Conservation (phyloP, 2,113 vertebrate species). For the Corapipo altera region DNA sequence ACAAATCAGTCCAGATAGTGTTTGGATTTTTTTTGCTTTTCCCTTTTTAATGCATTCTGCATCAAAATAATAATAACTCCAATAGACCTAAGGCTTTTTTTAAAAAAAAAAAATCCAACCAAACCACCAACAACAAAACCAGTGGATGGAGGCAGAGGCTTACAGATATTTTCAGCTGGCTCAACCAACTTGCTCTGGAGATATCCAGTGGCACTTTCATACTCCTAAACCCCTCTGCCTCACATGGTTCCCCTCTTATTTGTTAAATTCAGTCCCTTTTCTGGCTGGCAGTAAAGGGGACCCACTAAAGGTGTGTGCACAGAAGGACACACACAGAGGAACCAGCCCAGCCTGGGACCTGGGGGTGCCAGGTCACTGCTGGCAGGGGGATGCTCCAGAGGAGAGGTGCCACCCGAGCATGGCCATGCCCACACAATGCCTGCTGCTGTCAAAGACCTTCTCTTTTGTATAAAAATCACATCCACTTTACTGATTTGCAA, state of each 20-base stretch:
- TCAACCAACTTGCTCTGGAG: background rate
- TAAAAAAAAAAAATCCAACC: background rate
- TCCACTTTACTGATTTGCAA: slow-evolving; percentile 41
- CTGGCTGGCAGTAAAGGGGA: background rate
- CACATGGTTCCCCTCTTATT: background rate
- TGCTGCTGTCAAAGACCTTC: background rate
- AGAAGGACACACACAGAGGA: fast-evolving
- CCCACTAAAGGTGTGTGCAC: background rate
- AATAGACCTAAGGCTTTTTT: background rate
- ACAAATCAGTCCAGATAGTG: slow-evolving; percentile 33
- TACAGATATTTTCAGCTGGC: background rate
- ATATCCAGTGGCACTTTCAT: background rate
- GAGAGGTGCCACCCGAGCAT: background rate
- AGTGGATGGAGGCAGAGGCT: background rate
- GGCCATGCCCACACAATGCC: background rate
- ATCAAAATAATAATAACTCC: slow-evolving; percentile 26
- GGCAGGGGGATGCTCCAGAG: background rate
- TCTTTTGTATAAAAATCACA: slow-evolving; percentile 47
- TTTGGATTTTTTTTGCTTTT: background rate
- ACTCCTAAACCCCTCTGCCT: background rate
- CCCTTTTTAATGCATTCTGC: background rate
- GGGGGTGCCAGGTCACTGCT: background rate
- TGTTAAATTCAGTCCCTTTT: background rate
- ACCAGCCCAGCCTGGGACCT: background rate
- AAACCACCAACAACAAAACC: background rate